Evolutionary conservation across 2,797 vertebrate genomes (phyloP).

Genomic region (Hafferia zeledoni): DNA sequence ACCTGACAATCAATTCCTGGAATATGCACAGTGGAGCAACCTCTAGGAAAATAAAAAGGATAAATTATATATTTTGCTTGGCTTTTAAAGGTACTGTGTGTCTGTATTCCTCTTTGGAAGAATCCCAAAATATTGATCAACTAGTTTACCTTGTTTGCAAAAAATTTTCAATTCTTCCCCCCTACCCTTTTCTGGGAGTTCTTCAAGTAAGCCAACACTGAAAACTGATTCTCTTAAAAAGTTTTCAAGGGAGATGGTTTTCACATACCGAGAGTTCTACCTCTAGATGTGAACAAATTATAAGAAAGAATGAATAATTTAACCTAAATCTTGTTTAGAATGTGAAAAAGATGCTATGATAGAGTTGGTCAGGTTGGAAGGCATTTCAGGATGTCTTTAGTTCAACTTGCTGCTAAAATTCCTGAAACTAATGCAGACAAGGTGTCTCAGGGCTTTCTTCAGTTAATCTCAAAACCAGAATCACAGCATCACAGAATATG

Average conservation of each 20-base stretch:
- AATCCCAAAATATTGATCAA: not conserved
- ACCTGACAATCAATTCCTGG: not conserved
- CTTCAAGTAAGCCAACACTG: not conserved
- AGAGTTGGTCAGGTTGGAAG: not conserved
- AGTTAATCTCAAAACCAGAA: not conserved
- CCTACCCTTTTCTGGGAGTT: fast-evolving
- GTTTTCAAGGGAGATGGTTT: not conserved
- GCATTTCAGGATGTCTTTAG: not conserved
- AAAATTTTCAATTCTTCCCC: not conserved
- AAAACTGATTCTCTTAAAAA: not conserved
- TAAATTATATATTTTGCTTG: not conserved
- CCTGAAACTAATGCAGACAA: not conserved
- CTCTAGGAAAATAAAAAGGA: not conserved
- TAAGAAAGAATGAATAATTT: not conserved
- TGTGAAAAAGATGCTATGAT: not conserved
- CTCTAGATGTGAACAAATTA: not conserved
- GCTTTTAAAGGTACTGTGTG: not conserved
- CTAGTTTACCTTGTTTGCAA: not conserved
- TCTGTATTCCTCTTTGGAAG: not conserved
- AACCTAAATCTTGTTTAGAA: not conserved
- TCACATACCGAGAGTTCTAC: not conserved
- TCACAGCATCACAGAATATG: not conserved
- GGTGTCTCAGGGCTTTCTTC: not conserved
- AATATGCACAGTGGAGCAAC: not conserved
- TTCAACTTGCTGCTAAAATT: not conserved